phyloP scores from a whole-genome alignment of 2,888 invertebrate genomes.

The Zygothrica quintamaculata region DNA sequence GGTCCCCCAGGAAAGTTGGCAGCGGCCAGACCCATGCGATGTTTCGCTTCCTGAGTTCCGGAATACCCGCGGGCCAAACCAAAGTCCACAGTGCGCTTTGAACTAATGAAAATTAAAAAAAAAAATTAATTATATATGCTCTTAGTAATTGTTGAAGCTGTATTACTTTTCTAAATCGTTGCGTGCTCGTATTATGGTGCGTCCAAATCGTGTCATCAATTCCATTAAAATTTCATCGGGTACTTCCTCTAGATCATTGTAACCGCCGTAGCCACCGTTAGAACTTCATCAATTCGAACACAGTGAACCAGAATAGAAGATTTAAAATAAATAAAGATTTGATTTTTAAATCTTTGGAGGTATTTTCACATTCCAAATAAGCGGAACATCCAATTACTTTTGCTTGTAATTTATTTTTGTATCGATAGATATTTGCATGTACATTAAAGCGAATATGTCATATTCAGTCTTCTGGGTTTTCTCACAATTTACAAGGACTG shows the following conservation, averaged over 20 bases:
- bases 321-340: constrained; percentile 53
- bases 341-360: constrained; percentile 20
- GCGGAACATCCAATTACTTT: constrained; percentile 46
- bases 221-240: constrained; percentile 91
- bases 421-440: constrained; percentile 36
- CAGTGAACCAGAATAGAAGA: constrained; percentile 72
- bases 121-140: background rate
- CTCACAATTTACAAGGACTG: too few species aligned
- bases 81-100: constrained; percentile 93
- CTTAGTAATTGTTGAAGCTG: too few species aligned
- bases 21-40: constrained; percentile 94
- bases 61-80: constrained; percentile 95
- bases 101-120: constrained; percentile 6
- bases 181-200: constrained; percentile 90
- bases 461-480: too few species aligned
- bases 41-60: constrained; percentile 95
- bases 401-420: constrained; percentile 27
- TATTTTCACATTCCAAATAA: constrained; percentile 32
- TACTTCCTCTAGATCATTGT: constrained; percentile 88
- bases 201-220: constrained; percentile 90
- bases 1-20: constrained; percentile 96
- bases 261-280: constrained; percentile 79
- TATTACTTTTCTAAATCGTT: constrained; percentile 93
- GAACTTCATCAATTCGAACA: constrained; percentile 71
- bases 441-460: constrained; percentile 50